These are phyloP conservation scores for Desmodus rotundus DNA, from an alignment of 2,113 vertebrate species.

Conservation along the genomic window DNA sequence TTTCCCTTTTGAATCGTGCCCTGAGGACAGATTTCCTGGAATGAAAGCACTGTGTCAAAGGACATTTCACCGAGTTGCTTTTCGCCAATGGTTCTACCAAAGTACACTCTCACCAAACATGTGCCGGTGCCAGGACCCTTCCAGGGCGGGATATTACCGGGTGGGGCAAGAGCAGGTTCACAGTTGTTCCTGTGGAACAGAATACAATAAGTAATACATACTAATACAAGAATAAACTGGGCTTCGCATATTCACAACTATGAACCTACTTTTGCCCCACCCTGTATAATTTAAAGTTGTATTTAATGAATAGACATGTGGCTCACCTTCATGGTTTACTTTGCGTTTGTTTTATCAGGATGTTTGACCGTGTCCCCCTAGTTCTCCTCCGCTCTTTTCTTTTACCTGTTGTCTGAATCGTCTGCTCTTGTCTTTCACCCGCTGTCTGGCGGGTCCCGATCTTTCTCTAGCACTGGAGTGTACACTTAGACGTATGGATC, in stretches of 20 bases:
- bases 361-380: neutral
- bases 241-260: neutral
- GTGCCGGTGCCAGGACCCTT: neutral
- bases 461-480: neutral
- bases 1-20: neutral
- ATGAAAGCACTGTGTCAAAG: neutral
- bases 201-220: neutral
- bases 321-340: neutral
- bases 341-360: neutral
- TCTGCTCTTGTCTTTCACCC: neutral
- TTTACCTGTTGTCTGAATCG: neutral
- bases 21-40: neutral
- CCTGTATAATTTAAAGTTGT: neutral
- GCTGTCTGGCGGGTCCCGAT: neutral
- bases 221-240: neutral
- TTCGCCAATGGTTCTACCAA: neutral
- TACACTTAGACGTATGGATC: neutral
- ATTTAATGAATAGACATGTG: neutral
- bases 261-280: neutral
- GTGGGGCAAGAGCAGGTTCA: neutral
- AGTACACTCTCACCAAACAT: neutral
- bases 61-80: neutral
- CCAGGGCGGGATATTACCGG: neutral
- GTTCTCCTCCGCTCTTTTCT: neutral
- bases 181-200: neutral